Conservation (phyloP, 2,888 invertebrate genomes). For the Drosophila aldrichi region DNA sequence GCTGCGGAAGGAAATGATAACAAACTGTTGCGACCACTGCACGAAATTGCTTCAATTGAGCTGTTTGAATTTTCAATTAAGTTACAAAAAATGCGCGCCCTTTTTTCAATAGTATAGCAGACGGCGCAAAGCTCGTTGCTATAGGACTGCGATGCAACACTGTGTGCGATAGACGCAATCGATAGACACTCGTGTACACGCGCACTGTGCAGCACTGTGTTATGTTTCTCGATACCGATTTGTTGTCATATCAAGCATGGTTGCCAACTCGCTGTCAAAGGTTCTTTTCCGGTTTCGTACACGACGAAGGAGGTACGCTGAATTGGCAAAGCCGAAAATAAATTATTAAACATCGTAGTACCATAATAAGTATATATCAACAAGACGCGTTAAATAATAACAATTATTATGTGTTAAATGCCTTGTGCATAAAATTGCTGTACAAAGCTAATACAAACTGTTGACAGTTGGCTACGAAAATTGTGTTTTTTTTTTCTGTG, state of each 20-base stretch:
- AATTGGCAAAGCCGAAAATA: constrained; percentile 53
- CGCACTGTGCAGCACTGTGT: constrained; percentile 39
- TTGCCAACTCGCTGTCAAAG: constrained; percentile 47
- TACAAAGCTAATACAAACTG: constrained; percentile 5
- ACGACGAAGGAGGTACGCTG: constrained; percentile 84
- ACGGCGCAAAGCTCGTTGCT: constrained; percentile 32
- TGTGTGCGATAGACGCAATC: constrained; percentile 15
- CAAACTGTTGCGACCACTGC: constrained; percentile 5
- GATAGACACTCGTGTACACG: not conserved
- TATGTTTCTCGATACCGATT: constrained; percentile 42
- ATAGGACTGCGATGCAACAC: constrained; percentile 21
- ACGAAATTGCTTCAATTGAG: constrained; percentile 1
- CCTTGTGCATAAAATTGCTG: constrained; percentile 29
- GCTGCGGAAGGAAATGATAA: constrained; percentile 50
- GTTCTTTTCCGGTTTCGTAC: constrained; percentile 86
- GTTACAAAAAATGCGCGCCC: constrained; percentile 13
- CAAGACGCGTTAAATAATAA: constrained; percentile 42
- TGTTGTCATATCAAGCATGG: constrained; percentile 44
- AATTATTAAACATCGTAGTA: constrained; percentile 80
- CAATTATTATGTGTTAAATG: constrained; percentile 18
- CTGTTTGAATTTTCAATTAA: constrained; percentile 24
- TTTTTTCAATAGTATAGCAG: not conserved
- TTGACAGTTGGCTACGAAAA: constrained; percentile 21
- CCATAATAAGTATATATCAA: constrained; percentile 37
- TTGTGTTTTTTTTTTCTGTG: constrained; percentile 52